Conservation (phyloP, 2,888 invertebrate genomes). For the Acrocyrtus sp. region DNA sequence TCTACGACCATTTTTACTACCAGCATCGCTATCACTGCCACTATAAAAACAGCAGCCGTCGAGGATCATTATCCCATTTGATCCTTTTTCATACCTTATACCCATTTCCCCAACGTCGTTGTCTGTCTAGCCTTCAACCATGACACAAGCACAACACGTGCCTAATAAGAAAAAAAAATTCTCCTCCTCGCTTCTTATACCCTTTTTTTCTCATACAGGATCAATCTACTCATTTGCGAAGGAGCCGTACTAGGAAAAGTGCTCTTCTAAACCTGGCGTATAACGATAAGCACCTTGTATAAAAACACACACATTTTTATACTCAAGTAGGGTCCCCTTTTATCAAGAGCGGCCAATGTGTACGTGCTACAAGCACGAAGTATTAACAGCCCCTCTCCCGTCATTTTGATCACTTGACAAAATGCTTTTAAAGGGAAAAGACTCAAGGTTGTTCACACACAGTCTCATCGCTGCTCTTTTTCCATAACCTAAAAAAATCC, state of each 20-base stretch:
- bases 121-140: conserved; percentile 7
- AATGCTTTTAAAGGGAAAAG: conserved; percentile 2
- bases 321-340: too few relatives aligned
- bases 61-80: conserved; percentile 49
- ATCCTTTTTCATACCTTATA: conserved; percentile 28
- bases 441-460: background rate
- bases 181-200: too few relatives aligned
- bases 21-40: background rate
- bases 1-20: too few relatives aligned
- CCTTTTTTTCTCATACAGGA: conserved; percentile 7
- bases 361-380: too few relatives aligned
- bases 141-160: conserved; percentile 35
- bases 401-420: conserved; percentile 9
- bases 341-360: too few relatives aligned
- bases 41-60: background rate
- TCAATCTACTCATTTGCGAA: conserved; percentile 20
- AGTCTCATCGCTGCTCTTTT: background rate
- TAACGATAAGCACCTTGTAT: too few relatives aligned
- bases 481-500: too few relatives aligned
- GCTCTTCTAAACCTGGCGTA: too few relatives aligned
- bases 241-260: too few relatives aligned
- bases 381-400: background rate
- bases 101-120: conserved; percentile 2
- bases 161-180: conserved; percentile 24
- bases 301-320: too few relatives aligned